A percentile compares a stretch with the other conserved stretches of the same genome.
Conservation (phyloP, 2,113 vertebrate species). For the Tachuris rubrigastra region DNA sequence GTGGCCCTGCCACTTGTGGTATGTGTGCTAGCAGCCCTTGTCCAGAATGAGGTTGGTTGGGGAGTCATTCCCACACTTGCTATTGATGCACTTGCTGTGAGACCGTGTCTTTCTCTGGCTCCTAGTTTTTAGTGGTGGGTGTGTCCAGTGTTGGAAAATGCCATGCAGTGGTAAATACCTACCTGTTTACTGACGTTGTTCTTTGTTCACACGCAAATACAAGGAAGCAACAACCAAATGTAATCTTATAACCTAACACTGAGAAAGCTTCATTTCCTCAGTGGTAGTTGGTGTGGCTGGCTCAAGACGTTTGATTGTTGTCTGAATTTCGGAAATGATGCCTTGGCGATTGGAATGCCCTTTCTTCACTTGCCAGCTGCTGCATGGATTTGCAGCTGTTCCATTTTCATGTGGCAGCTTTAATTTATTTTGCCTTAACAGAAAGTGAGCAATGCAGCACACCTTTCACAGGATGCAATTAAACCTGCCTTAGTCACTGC, state of each 20-base stretch:
- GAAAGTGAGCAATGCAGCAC: neutral
- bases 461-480: neutral
- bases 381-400: neutral
- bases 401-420: neutral
- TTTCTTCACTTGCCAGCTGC: neutral
- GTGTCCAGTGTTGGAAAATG: neutral
- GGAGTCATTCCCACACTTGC: neutral
- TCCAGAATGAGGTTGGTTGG: neutral
- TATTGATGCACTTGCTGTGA: neutral
- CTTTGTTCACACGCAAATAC: neutral
- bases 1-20: neutral
- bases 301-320: neutral
- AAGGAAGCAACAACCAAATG: neutral
- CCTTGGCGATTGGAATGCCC: neutral
- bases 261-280: neutral
- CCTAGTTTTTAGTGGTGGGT: neutral
- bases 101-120: neutral
- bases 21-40: neutral
- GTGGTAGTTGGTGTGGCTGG: fast-evolving
- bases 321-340: neutral
- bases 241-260: neutral
- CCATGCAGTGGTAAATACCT: neutral
- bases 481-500: constrained; percentile 3
- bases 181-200: neutral
- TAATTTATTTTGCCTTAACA: neutral